Evolutionary conservation across 2,888 invertebrate species (phyloP).

Genomic region (Spodoptera littoralis): DNA sequence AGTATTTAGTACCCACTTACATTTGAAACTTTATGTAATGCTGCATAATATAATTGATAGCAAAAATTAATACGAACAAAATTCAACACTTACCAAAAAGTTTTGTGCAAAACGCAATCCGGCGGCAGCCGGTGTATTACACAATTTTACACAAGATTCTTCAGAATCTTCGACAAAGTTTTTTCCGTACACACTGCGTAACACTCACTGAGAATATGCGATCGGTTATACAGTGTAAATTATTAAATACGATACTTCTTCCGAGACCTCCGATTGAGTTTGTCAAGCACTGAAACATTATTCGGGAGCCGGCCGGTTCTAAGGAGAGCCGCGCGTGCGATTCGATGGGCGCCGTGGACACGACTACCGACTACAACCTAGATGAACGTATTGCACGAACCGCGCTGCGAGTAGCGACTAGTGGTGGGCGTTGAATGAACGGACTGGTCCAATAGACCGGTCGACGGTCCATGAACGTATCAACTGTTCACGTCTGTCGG

Average conservation of each 20-base stretch:
- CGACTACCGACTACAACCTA: constrained; percentile 82
- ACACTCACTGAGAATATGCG: constrained; percentile 89
- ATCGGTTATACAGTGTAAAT: constrained; percentile 87
- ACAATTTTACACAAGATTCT: constrained; percentile 88
- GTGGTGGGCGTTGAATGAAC: no score
- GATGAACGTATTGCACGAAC: constrained; percentile 57
- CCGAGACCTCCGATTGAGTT: constrained; percentile 88
- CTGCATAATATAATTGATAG: constrained; percentile 20
- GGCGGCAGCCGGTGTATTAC: constrained; percentile 85
- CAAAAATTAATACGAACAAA: constrained; percentile 42
- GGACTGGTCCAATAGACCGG: no score
- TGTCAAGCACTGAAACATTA: constrained; percentile 89
- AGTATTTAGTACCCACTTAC: constrained; percentile 57
- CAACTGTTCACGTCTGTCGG: no score
- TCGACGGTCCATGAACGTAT: no score
- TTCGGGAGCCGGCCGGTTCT: constrained; percentile 87
- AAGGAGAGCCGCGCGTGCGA: constrained; percentile 86
- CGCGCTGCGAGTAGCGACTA: constrained; percentile 62
- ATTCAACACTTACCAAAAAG: constrained; percentile 82
- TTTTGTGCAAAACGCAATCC: constrained; percentile 87
- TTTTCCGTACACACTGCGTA: constrained; percentile 89
- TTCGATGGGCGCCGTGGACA: constrained; percentile 85
- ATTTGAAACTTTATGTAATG: constrained; percentile 39
- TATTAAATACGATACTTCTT: constrained; percentile 87
- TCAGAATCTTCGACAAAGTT: constrained; percentile 89